Conservation (phyloP, 2,797 vertebrate genomes). For the Spinus olivaceus region DNA sequence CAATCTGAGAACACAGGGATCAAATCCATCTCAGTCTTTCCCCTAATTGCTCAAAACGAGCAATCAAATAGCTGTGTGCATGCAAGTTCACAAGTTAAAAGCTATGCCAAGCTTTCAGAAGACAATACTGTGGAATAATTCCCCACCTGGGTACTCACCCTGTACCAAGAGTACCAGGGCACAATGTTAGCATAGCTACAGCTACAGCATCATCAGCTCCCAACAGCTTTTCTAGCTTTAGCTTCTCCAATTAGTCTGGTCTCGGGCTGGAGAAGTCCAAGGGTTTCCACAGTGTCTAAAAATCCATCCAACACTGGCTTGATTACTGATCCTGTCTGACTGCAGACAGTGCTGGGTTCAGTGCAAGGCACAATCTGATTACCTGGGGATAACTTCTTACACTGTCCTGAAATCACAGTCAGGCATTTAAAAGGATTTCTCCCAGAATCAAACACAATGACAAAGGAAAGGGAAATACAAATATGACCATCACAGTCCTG, state of each 20-base stretch:
- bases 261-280: background rate
- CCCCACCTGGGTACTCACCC: background rate
- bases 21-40: background rate
- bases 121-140: background rate
- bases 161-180: background rate
- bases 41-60: background rate
- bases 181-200: background rate
- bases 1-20: background rate
- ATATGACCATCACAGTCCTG: background rate
- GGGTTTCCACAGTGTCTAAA: background rate
- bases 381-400: background rate
- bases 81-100: background rate
- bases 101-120: background rate
- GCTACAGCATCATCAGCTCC: background rate
- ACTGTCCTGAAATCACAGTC: background rate
- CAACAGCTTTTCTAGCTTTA: background rate
- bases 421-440: background rate
- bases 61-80: background rate
- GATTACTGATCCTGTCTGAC: background rate
- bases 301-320: background rate
- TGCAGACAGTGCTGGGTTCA: background rate
- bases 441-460: background rate
- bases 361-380: background rate
- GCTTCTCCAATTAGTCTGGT: background rate
- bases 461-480: background rate